Evolutionary conservation across 92 coral and sea anemone genomes (phyloP), one percentile per base, ranked within the genome.

Genomic region (Zoanthus solanderi): DNA sequence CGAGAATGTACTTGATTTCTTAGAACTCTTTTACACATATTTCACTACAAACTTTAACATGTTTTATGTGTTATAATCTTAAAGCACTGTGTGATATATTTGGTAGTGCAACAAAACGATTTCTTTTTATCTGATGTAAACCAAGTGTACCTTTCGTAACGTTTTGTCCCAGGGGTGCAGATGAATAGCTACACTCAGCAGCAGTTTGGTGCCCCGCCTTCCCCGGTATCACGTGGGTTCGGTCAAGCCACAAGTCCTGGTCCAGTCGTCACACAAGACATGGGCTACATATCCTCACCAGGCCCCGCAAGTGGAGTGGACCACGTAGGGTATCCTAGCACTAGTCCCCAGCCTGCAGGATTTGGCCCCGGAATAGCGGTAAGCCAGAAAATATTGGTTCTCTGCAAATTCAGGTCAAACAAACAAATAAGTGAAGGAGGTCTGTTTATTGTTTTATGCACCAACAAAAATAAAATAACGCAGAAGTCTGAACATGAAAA

Each of bases 331-430:
- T 97, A 95, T 85, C 88, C 99, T 65, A 98, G 98, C 45, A 94
- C 98, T 83, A 97, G 99, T 86, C 99, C 99, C 44, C 99, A 97
- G 85, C 97, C 98, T 45, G 88, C 95, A 68, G 93, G 96, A 83
- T 97, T 94, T 87, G 98, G 96, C 29, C 99, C 94, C 86, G 77
- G 88, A 78, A 92, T 97, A 89, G 95, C 96, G 93, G 99, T 96
- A 89, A 93, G 96, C 29, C 29, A 17, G 34, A 54, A 18, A 72
- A 60, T 46, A 29, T 69, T 48, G 18, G 74, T 81, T 45, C 56
- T 50, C 56, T 50, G 56, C 2, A 50, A 50, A 50, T 50, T 37
- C 42, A 4, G 42, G 42, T 37, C 42, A 37, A 37, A 37, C 42
- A 37, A 37, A 4, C 42, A 37, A 37, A 2, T 37, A 37, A 37